Evolutionary conservation across 2,113 vertebrate species (phyloP).

Genomic region (Toxotes jaculatrix): DNA sequence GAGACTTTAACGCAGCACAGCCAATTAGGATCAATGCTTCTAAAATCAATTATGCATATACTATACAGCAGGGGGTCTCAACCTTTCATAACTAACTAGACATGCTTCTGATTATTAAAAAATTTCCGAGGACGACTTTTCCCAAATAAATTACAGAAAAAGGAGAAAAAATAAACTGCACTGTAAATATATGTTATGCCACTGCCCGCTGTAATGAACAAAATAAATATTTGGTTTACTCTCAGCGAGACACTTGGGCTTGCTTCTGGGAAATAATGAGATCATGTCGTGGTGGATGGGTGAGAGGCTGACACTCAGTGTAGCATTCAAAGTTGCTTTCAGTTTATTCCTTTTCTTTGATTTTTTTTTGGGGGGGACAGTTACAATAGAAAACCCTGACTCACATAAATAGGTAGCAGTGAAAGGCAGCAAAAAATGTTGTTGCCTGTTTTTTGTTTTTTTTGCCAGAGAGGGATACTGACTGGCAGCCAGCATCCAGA

Average conservation of each 20-base stretch:
- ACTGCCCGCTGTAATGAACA: neutral
- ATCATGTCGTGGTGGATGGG: neutral
- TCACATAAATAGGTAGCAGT: neutral
- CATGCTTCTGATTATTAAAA: too few relatives aligned
- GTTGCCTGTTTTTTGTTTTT: neutral
- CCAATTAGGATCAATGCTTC: conserved; percentile 46
- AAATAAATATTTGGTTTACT: neutral
- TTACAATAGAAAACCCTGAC: neutral
- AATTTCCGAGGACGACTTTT: too few relatives aligned
- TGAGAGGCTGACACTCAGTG: neutral
- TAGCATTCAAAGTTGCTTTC: neutral
- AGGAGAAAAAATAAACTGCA: neutral
- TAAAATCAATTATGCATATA: conserved; percentile 47
- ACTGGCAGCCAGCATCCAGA: neutral
- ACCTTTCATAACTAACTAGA: too few relatives aligned
- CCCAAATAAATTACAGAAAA: neutral
- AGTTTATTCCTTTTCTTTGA: neutral
- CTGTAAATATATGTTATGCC: neutral
- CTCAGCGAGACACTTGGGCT: neutral
- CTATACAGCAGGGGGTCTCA: neutral
- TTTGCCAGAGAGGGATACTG: neutral
- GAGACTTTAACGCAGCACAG: conserved; percentile 19
- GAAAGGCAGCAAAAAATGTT: neutral
- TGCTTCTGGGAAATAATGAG: neutral
- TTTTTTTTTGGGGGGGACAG: neutral